Base-by-base conservation (phyloP, 92 coral and sea anemone genomes). In the Galaxea fascicularis region DNA sequence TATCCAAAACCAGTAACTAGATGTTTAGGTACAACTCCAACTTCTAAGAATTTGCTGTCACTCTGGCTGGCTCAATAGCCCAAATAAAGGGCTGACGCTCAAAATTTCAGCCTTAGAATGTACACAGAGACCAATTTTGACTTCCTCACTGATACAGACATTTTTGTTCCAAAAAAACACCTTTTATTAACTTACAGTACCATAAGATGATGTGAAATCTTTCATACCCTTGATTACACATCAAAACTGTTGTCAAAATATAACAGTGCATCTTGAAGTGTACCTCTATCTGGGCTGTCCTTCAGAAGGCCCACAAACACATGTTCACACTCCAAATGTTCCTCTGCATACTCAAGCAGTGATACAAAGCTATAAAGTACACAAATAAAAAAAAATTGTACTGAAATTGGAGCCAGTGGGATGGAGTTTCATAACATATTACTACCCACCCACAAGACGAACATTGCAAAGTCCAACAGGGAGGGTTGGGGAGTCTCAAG, bases 271-370 rank as follows among this genome's bases (percentile, higher is more conserved):
- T 35, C 45, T 30, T 4, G 35, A 31, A 17, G 47, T 24, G 11
- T 85, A 94, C 98, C 95, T 90, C 95, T 92, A 67, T 92, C 94
- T 24, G 85, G 86, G 17, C 95, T 82, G 82, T 89, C 91, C 85
- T 92, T 94, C 13, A 80, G 84, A 49, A 94, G 91, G 67, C 98
- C 93, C 82, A 94, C 93, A 92, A 94, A 92, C 45, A 94, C 95
- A 72, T 94, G 94, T 17, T 93, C 74, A 82, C 98, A 94, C 72
- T 62, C 73, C 73, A 94, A 87, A 72, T 92, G 77, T 73, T 94
- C 98, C 86, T 94, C 98, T 21, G 98, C 95, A 92, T 92, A 94
- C 82, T 94, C 98, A 63, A 94, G 89, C 52, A 94, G 83, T 49
- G 98, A 94, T 9, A 94, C 92, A 81, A 94, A 92, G 87, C 98